Evolutionary conservation across 1,140 invertebrate genomes (phyloP), one percentile per base, ranked within the genome.

Genomic region (Drosophila subobscura): DNA sequence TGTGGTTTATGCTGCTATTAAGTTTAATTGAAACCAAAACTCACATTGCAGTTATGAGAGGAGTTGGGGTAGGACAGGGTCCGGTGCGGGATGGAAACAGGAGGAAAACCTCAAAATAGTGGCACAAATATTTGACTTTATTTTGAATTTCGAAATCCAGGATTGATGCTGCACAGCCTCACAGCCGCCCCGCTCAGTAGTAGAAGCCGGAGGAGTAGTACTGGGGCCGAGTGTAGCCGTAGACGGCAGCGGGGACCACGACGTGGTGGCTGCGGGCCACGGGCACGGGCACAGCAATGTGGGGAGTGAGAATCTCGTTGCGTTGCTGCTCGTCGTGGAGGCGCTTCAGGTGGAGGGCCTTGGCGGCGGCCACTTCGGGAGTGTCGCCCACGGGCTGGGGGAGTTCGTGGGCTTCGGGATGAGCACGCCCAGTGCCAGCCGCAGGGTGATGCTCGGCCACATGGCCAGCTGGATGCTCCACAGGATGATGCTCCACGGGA

Each of bases 1-100:
- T 29, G 59, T 83, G 67, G 67, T 77, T 88, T 88, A 88, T 88
- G 75, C 67, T 67, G 84, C 79, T 89, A 89, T 88, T 89, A 86
- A 86, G 83, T 75, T 67, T 89, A 89, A 88, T 88, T 89, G 83
- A 89, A 88, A 89, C 79, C 78, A 89, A 88, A 88, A 89, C 54
- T 81, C 47, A 45, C 27, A 29, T 57, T 49, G 56, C 66, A 61
- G 60, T 86, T 74, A 81, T 86, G 73, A 77, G 73, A 77, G 16
- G 16, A 20, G 58, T 72, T 73, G 58, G 41, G 59, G 58, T 63
- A 72, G 68, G 71, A 45, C 58, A 23, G 25, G 40, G 33, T 51
- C 25, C 59, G 20, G 40, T 40, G 23, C 2, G 25, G 41, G 40
- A 23, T 40, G 40, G 40, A 40, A 16, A 41, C 42, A 37, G 22